Evolutionary conservation across 2,113 vertebrate genomes (phyloP).

Genomic region (Antigone vipio): DNA sequence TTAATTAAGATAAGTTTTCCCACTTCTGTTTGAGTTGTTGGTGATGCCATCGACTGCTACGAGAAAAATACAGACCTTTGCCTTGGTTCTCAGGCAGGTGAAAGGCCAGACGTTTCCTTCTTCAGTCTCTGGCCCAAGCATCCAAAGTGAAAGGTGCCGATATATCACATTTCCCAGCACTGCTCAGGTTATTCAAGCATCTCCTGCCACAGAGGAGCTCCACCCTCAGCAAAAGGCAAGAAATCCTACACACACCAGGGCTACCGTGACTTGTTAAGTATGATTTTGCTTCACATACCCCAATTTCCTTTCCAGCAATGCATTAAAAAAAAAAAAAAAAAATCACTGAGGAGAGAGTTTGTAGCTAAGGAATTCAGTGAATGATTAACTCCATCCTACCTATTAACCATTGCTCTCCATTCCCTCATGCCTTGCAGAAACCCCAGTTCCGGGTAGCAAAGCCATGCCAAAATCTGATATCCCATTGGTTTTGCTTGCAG

Average conservation of each 20-base stretch:
- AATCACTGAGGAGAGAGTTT: neutral
- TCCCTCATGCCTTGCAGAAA: neutral
- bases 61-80: neutral
- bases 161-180: neutral
- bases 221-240: constrained; percentile 17
- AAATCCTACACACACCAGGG: constrained; percentile 30
- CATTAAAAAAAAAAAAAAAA: neutral
- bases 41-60: neutral
- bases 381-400: constrained; percentile 51
- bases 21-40: neutral
- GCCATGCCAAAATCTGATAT: constrained; percentile 43
- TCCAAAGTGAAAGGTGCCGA: neutral
- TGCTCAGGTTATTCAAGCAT: neutral
- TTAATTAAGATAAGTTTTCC: neutral
- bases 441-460: neutral
- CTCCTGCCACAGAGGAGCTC: constrained; percentile 25
- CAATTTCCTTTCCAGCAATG: constrained; percentile 25
- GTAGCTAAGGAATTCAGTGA: constrained; percentile 47
- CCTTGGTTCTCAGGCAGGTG: neutral
- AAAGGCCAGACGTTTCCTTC: neutral
- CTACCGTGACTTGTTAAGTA: constrained; percentile 23
- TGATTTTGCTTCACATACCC: constrained; percentile 42
- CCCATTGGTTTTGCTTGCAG: neutral
- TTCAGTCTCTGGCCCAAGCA: neutral
- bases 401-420: constrained; percentile 31